Conservation (phyloP, 2,888 invertebrate genomes). For the Zaprionus lineosus region DNA sequence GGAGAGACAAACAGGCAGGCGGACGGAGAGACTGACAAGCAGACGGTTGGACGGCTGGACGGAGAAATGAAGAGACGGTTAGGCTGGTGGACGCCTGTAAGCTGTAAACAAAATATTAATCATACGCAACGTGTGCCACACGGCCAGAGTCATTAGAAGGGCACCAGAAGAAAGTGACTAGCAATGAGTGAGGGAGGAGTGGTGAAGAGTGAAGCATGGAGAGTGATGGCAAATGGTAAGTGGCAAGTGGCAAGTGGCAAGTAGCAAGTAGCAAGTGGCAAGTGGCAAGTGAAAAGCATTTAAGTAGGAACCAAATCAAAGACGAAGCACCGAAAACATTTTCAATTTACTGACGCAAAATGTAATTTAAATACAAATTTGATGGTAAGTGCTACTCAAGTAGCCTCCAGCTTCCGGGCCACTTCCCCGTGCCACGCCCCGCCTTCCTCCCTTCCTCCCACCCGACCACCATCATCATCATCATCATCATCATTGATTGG, state of each 20-base stretch:
- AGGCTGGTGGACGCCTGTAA: no score
- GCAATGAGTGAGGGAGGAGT: no score
- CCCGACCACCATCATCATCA: no score
- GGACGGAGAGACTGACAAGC: background rate
- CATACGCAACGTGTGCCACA: constrained; percentile 57
- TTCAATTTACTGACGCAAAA: constrained; percentile 55
- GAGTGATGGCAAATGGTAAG: background rate
- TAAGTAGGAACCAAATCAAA: constrained; percentile 54
- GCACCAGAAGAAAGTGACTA: constrained; percentile 5
- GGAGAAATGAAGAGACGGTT: no score
- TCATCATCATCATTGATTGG: constrained; percentile 54
- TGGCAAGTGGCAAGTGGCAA: constrained; percentile 11
- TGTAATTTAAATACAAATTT: constrained; percentile 59
- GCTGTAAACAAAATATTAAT: constrained; percentile 66
- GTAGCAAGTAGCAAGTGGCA: constrained; percentile 6
- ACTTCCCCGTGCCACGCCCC: no score
- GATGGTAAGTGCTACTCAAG: constrained; percentile 18
- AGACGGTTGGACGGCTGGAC: background rate
- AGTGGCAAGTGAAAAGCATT: constrained; percentile 31
- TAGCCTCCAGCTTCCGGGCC: constrained; percentile 8
- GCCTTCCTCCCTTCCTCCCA: background rate
- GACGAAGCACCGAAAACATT: constrained; percentile 40
- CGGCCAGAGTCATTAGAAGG: constrained; percentile 31
- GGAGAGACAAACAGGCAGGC: background rate
- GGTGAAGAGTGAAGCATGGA: no score